These are phyloP conservation scores for Microtus montanus DNA, from an alignment of 2,113 vertebrate genomes.

Conservation along the genomic window DNA sequence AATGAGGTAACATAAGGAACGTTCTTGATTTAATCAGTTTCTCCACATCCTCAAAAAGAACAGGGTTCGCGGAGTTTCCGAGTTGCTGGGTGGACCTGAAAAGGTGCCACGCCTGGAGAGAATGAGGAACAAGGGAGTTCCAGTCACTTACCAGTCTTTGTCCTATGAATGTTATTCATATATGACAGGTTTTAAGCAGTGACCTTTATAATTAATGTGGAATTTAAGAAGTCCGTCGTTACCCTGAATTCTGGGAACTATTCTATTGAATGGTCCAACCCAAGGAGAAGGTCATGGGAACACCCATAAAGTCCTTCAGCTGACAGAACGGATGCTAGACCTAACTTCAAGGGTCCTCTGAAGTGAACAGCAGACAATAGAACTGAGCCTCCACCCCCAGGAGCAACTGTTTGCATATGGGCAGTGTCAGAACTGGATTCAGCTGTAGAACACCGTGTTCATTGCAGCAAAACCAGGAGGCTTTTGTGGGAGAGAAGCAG, in stretches of 20 bases:
- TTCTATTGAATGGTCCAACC: background rate
- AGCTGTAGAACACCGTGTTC: background rate
- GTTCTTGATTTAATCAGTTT: background rate
- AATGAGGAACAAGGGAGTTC: background rate
- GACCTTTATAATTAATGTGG: background rate
- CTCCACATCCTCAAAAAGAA: too few species aligned
- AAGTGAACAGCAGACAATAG: too few species aligned
- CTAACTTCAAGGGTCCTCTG: background rate
- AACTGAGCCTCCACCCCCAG: background rate
- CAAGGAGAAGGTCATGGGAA: background rate
- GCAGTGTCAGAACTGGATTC: background rate
- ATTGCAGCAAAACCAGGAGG: background rate
- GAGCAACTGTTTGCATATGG: too few species aligned
- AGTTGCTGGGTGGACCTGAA: too few species aligned
- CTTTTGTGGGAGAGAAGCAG: background rate
- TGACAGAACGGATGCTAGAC: background rate
- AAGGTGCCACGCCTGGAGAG: background rate
- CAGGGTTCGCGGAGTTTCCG: background rate
- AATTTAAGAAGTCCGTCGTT: background rate
- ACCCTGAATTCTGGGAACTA: background rate
- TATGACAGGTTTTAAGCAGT: background rate
- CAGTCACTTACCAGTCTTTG: background rate
- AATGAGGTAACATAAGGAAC: background rate
- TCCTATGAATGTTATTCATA: background rate
- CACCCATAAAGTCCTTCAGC: background rate